These are phyloP conservation scores for Erpornis zantholeuca DNA, from an alignment of 2,113 vertebrate species.

Conservation along the genomic window DNA sequence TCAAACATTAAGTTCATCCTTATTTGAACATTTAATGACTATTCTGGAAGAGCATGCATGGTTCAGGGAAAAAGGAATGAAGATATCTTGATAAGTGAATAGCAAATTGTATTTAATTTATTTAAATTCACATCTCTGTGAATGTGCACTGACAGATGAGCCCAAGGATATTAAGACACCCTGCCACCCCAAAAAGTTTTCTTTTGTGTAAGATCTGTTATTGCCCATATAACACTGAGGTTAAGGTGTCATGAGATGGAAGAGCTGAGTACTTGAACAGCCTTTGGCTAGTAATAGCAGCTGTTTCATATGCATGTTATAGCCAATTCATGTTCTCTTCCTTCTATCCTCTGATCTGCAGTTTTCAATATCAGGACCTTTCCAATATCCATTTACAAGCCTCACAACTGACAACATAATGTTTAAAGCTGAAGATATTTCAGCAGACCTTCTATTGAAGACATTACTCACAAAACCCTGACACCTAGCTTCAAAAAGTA, in stretches of 20 bases:
- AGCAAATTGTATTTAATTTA: too few species aligned
- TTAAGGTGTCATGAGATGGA: background rate
- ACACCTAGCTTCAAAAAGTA: background rate
- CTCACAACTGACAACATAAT: background rate
- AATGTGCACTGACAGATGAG: background rate
- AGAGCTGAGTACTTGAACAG: background rate
- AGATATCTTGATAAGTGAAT: background rate
- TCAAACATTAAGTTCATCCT: background rate
- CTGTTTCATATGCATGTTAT: background rate
- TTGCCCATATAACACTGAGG: background rate
- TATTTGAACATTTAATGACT: background rate
- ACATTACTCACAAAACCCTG: background rate
- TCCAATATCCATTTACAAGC: background rate
- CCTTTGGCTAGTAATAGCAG: background rate
- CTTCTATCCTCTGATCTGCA: background rate
- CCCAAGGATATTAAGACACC: background rate
- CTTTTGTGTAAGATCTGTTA: background rate
- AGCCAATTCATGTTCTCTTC: background rate
- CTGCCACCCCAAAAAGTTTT: background rate
- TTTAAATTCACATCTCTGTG: too few species aligned
- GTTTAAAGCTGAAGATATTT: background rate
- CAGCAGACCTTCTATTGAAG: background rate
- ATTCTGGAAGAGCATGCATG: background rate
- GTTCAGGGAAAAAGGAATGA: background rate
- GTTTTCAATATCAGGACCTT: background rate